Conservation (phyloP, 2,797 vertebrate genomes). For the Phataginus tricuspis region DNA sequence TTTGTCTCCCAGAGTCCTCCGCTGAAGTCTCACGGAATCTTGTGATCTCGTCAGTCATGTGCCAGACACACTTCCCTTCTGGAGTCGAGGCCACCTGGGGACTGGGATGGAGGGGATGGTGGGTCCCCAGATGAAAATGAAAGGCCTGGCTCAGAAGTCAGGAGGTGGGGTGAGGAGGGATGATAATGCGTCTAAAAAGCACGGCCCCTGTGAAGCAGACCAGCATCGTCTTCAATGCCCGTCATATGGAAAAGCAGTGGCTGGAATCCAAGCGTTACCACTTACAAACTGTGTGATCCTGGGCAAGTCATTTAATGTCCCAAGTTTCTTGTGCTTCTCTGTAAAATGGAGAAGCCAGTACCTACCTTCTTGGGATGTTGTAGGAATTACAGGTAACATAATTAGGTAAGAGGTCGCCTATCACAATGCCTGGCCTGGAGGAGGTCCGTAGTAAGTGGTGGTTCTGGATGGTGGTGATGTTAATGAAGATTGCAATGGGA, state of each 20-base stretch:
- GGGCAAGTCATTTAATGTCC: background rate
- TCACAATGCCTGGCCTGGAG: background rate
- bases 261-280: background rate
- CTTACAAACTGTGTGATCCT: background rate
- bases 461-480: background rate
- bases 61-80: background rate
- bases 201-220: background rate
- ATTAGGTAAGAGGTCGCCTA: background rate
- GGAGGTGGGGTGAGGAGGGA: background rate
- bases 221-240: rapidly evolving
- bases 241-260: background rate
- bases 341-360: background rate
- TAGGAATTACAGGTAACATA: background rate
- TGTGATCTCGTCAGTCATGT: background rate
- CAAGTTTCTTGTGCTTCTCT: background rate
- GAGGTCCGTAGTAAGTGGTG: background rate
- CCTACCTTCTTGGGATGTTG: background rate
- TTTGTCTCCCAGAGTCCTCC: background rate
- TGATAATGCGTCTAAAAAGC: rapidly evolving
- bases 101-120: background rate
- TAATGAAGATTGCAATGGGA: background rate
- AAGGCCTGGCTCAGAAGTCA: background rate
- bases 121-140: background rate
- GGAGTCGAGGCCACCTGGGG: background rate
- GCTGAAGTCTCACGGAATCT: background rate